phyloP scores from a whole-genome alignment of 2,113 vertebrate genomes.

The Pomatorhinus ruficollis region DNA sequence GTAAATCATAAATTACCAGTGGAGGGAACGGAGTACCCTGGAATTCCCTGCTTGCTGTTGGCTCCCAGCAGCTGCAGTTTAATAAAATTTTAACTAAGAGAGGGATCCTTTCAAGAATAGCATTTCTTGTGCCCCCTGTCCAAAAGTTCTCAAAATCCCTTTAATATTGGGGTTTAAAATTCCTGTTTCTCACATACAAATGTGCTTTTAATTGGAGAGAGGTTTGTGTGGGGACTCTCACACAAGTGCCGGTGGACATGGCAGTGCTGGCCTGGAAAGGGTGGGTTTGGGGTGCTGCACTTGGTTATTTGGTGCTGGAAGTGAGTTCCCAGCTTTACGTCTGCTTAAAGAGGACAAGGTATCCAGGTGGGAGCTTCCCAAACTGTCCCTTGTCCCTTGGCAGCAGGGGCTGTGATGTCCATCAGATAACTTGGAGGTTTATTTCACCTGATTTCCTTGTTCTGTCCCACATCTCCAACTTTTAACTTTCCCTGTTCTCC shows the following conservation, averaged over 20 bases:
- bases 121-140: neutral
- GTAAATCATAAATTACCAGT: neutral
- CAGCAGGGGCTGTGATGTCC: neutral
- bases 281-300: neutral
- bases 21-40: neutral
- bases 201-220: neutral
- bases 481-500: neutral
- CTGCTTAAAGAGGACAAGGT: neutral
- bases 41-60: neutral
- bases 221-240: neutral
- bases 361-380: neutral
- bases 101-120: neutral
- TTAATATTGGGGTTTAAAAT: neutral
- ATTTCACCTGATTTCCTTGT: fast-evolving
- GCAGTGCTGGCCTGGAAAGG: neutral
- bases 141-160: neutral
- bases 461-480: neutral
- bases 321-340: neutral
- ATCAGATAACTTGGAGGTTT: neutral
- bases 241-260: neutral
- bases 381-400: neutral
- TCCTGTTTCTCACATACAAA: neutral
- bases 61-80: conserved; percentile 37
- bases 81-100: conserved; percentile 26
- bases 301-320: neutral